Conservation (phyloP, 2,888 invertebrate species). For the Lasioglossum marginatum region DNA sequence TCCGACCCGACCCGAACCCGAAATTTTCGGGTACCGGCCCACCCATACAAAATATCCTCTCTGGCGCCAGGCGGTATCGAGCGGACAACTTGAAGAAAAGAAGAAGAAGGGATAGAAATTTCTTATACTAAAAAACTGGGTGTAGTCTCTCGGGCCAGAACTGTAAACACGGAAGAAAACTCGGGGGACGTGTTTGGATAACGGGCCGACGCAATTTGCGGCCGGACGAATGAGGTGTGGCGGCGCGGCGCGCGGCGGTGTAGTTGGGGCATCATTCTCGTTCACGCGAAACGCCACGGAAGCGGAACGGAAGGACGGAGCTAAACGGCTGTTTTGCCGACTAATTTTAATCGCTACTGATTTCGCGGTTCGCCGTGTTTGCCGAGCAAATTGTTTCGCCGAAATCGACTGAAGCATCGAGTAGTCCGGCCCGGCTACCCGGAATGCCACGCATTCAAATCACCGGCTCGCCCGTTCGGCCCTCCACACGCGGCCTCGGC, state of each 20-base stretch:
- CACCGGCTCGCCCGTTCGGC: background rate
- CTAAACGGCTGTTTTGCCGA: slow-evolving; percentile 28
- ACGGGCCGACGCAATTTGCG: slow-evolving; percentile 4
- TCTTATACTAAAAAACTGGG: too few species aligned
- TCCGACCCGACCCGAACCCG: too few species aligned
- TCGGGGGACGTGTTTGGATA: background rate
- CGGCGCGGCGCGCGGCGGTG: too few species aligned
- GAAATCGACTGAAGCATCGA: slow-evolving; percentile 25
- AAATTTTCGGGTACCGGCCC: too few species aligned
- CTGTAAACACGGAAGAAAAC: background rate
- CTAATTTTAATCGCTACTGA: slow-evolving; percentile 54
- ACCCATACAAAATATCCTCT: too few species aligned
- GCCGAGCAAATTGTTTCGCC: slow-evolving; percentile 37
- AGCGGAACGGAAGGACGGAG: slow-evolving; percentile 24
- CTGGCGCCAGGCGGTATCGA: too few species aligned
- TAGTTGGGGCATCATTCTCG: background rate
- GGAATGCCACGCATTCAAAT: slow-evolving; percentile 43
- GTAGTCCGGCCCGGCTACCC: background rate
- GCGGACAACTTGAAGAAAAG: too few species aligned
- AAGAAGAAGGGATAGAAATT: too few species aligned
- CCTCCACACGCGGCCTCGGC: background rate
- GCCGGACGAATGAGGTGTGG: background rate
- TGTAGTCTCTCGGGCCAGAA: background rate
- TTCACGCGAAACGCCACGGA: slow-evolving; percentile 15
- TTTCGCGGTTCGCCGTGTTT: slow-evolving; percentile 40